These are phyloP conservation scores for Laothoe populi DNA, from an alignment of 2,888 invertebrate genomes.

Conservation along the genomic window DNA sequence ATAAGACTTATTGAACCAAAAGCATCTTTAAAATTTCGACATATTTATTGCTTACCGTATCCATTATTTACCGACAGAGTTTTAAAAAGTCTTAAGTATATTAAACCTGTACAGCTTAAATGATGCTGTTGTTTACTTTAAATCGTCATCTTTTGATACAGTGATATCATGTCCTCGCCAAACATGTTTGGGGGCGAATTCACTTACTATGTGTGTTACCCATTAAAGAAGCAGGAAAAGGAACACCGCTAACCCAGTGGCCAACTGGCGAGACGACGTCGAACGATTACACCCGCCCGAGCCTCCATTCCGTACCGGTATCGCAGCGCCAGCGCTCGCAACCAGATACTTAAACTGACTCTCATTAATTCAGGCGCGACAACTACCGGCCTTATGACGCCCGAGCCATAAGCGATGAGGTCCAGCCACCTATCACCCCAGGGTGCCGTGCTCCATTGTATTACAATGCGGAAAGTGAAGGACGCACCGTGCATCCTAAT, in stretches of 20 bases:
- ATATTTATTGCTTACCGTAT: not conserved
- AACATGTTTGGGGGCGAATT: constrained; percentile 45
- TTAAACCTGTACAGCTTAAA: not conserved
- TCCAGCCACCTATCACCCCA: constrained; percentile 64
- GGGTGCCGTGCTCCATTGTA: constrained; percentile 71
- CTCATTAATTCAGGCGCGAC: constrained; percentile 56
- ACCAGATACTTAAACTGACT: constrained; percentile 51
- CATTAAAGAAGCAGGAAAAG: constrained; percentile 81
- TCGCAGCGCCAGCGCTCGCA: constrained; percentile 67
- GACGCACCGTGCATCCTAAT: constrained; percentile 75
- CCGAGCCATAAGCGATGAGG: constrained; percentile 60
- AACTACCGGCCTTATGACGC: constrained; percentile 51
- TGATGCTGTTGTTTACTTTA: constrained; percentile 28
- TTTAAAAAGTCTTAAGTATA: not conserved
- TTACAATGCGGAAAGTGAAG: constrained; percentile 76
- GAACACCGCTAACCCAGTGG: constrained; percentile 83
- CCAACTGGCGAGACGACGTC: constrained; percentile 78
- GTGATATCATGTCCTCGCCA: constrained; percentile 27
- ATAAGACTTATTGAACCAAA: not conserved
- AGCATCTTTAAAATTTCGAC: not conserved
- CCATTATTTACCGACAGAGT: not conserved
- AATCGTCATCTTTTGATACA: constrained; percentile 28
- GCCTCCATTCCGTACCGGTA: constrained; percentile 78
- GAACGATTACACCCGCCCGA: constrained; percentile 67
- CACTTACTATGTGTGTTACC: constrained; percentile 56